Evolutionary conservation across 2,113 vertebrate species (phyloP).

Genomic region (Rynchops niger): DNA sequence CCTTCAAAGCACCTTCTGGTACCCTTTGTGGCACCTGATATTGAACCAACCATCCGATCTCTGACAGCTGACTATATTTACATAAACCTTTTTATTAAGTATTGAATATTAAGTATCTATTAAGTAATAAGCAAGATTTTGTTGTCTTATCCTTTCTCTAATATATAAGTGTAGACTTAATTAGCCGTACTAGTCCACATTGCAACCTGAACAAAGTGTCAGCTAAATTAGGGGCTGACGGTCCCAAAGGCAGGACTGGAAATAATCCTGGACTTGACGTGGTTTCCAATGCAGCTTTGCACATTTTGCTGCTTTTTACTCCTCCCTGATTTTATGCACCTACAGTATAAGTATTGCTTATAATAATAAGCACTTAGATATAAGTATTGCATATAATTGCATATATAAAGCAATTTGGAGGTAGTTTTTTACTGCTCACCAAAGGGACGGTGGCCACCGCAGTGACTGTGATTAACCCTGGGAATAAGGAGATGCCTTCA

Average conservation of each 20-base stretch:
- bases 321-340: background rate
- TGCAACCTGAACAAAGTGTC: background rate
- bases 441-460: fast-evolving
- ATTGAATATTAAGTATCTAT: background rate
- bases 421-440: background rate
- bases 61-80: background rate
- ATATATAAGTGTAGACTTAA: background rate
- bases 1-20: constrained; percentile 28
- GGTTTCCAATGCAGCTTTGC: background rate
- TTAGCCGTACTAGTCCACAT: background rate
- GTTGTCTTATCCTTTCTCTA: background rate
- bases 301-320: background rate
- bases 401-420: background rate
- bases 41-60: background rate
- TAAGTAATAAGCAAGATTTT: background rate
- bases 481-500: background rate
- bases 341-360: background rate
- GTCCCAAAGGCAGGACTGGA: background rate
- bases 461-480: background rate
- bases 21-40: background rate
- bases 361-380: background rate
- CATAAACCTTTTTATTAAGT: background rate
- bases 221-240: background rate
- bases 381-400: background rate
- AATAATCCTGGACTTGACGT: background rate